phyloP scores from a whole-genome alignment of 2,113 vertebrate genomes.

The Tyto alba region DNA sequence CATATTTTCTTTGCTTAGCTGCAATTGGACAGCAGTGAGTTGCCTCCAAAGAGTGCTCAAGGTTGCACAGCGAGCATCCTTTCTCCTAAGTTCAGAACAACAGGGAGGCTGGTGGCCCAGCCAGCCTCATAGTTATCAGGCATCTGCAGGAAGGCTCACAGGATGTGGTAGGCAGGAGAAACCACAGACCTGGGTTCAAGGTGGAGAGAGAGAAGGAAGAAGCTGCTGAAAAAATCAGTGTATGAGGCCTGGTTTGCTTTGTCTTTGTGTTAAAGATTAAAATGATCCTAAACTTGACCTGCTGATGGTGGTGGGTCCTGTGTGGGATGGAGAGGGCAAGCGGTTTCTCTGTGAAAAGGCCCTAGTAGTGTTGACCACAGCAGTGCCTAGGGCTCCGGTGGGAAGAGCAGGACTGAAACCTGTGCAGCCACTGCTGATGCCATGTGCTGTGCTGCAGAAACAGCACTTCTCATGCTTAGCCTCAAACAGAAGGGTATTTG shows the following conservation, averaged over 20 bases:
- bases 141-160: background rate
- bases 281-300: background rate
- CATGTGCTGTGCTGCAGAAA: background rate
- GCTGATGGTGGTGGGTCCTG: background rate
- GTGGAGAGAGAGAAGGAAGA: background rate
- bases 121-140: background rate
- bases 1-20: background rate
- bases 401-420: background rate
- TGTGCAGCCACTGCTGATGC: background rate
- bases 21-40: background rate
- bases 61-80: background rate
- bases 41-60: background rate
- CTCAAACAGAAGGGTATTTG: background rate
- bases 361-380: background rate
- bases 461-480: accelerated
- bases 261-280: background rate
- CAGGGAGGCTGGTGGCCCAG: background rate
- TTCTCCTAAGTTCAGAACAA: background rate
- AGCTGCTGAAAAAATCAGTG: background rate
- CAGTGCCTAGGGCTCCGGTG: accelerated
- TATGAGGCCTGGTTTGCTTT: background rate
- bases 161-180: background rate
- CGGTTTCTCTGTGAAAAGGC: background rate
- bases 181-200: background rate
- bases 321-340: background rate